These are phyloP conservation scores for Oplegnathus fasciatus DNA, from an alignment of 2,113 vertebrate genomes.

Conservation along the genomic window DNA sequence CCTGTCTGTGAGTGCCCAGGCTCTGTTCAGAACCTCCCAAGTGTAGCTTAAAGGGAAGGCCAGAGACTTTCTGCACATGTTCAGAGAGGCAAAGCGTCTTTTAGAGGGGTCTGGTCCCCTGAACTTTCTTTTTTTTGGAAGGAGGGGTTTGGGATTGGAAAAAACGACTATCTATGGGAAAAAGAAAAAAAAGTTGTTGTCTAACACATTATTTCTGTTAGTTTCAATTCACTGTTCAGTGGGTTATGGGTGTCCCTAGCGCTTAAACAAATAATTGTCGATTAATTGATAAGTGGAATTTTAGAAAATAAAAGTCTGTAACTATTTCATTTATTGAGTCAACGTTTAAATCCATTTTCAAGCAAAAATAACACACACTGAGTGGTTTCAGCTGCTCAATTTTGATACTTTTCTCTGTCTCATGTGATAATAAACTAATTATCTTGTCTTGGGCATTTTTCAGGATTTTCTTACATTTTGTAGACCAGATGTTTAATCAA, in stretches of 20 bases:
- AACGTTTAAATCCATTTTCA: constrained; percentile 14
- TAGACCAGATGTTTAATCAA: neutral
- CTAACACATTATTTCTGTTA: neutral
- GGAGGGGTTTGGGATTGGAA: too few species aligned
- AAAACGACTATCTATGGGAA: too few species aligned
- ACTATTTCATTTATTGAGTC: neutral
- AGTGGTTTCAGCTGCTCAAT: neutral
- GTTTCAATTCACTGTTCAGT: constrained; percentile 14
- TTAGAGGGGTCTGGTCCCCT: neutral
- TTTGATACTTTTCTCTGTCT: constrained; percentile 10
- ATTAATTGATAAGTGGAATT: constrained; percentile 25
- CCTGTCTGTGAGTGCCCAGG: constrained; percentile 8
- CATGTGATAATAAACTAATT: neutral
- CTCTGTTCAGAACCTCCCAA: constrained; percentile 28
- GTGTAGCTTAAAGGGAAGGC: constrained; percentile 35
- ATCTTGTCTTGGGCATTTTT: neutral
- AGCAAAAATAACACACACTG: neutral
- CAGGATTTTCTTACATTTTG: neutral
- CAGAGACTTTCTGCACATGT: constrained; percentile 3
- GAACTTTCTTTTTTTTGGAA: neutral
- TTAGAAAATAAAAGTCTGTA: neutral
- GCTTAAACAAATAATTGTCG: neutral
- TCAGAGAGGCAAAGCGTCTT: constrained; percentile 17
- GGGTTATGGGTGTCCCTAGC: neutral
- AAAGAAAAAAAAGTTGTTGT: neutral